Conservation (phyloP, 1,140 invertebrate species). For the Capitella teleta region DNA sequence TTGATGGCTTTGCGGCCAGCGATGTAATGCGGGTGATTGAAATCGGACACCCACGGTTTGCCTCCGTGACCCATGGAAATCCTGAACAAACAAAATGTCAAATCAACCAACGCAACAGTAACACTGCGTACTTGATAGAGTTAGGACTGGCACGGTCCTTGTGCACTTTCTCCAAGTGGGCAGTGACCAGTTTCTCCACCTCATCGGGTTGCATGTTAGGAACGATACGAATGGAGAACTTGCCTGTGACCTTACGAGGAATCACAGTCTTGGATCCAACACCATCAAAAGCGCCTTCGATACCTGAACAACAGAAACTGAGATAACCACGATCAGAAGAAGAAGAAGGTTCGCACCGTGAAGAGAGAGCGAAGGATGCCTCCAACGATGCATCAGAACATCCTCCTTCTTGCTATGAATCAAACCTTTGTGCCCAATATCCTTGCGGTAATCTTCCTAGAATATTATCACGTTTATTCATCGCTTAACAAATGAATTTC, state of each 20-base stretch:
- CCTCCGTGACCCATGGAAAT: constrained; percentile 62
- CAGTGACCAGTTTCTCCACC: constrained; percentile 44
- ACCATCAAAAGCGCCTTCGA: constrained; percentile 85
- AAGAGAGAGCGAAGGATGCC: constrained; percentile 76
- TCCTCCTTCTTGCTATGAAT: constrained; percentile 49
- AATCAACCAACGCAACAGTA: not conserved
- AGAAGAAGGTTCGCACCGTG: constrained; percentile 53
- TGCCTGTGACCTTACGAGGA: constrained; percentile 81
- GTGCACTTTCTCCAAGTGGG: constrained; percentile 58
- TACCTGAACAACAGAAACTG: constrained; percentile 40
- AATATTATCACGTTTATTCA: not conserved
- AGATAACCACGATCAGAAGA: not conserved
- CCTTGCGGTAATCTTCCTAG: constrained; percentile 57
- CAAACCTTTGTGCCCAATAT: constrained; percentile 59
- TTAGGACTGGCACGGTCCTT: constrained; percentile 68
- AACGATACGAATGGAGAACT: constrained; percentile 90
- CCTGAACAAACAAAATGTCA: constrained; percentile 28
- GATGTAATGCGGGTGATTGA: constrained; percentile 78
- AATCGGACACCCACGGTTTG: constrained; percentile 82
- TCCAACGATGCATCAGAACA: constrained; percentile 82
- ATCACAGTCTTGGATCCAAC: constrained; percentile 91
- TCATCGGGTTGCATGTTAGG: constrained; percentile 77
- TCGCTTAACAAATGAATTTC: not conserved
- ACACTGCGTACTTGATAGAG: constrained; percentile 57
- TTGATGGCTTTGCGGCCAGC: constrained; percentile 78